Base-by-base conservation (phyloP, 2,113 vertebrate species). In the Labeo rohita region DNA sequence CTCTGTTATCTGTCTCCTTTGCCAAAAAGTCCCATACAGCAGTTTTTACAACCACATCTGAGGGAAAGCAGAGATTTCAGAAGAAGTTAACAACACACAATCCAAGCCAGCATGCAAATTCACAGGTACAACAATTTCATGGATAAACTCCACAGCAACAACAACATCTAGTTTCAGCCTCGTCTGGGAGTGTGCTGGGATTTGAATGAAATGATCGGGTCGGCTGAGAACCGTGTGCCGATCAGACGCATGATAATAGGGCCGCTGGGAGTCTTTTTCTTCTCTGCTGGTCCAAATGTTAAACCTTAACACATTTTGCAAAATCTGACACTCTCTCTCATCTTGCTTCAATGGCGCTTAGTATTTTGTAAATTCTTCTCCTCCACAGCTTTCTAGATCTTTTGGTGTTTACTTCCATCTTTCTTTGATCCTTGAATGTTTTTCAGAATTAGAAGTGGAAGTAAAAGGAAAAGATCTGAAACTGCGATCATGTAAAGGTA, bases 81-180 rank as follows among this genome's bases (percentile, higher is more conserved):
- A 23, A 59, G 43, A 56, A 39, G 15, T 36, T 21, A 34, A 75
- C 74, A 66, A 75, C 78, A 61, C 54, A 47, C 54, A 47, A 77
- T 87, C 50, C 43, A 75, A 88, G 10, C 88, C 89, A 90, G 85
- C 84, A 79, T 85, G 84, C 47, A 84, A 89, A 92, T 87, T 66
- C 61, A 89, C 87, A 86, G 43, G 5, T 70, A 88, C 86, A 80
- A 84, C 87, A 80, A 88, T 54, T 87, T 61, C 87, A 84, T 85
- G 76, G 90, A 90, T 92, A 73, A 89, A 91, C 90, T 89, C 91
- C 87, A 89, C 84, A 86, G 89, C 39, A 73, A 11, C 70, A 92
- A 34, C 73, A 76, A 18, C 7, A 79, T 45, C 66, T 70, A 18
- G 36, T 43, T 36, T 70, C 75, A 28, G 80, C 28, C 52, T 0